A percentile compares a stretch with the other conserved stretches of the same genome.
Evolutionary conservation across 2,113 vertebrate genomes (phyloP).

Genomic region (Saccopteryx leptura): DNA sequence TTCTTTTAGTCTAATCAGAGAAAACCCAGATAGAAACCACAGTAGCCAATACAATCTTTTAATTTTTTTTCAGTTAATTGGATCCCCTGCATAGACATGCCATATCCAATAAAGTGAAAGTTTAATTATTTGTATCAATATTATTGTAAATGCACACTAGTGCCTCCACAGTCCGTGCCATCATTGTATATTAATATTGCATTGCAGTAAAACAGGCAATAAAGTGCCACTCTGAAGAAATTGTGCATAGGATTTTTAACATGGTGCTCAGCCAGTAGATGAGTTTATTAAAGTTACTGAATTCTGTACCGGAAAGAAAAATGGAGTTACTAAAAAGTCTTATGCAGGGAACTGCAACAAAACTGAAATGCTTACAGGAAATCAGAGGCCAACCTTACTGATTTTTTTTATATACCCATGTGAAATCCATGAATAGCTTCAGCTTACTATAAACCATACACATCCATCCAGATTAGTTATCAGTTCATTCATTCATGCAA

Average conservation of each 20-base stretch:
- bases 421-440: slow-evolving; percentile 53
- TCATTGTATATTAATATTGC: slow-evolving; percentile 83
- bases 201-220: slow-evolving; percentile 83
- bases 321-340: slow-evolving; percentile 80
- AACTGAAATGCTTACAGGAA: slow-evolving; percentile 74
- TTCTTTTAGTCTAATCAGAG: slow-evolving; percentile 72
- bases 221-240: slow-evolving; percentile 80
- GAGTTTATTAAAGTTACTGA: slow-evolving; percentile 84
- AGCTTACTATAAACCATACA: slow-evolving; percentile 56
- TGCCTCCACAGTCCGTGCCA: slow-evolving; percentile 68
- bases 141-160: slow-evolving; percentile 78
- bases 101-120: slow-evolving; percentile 78
- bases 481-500: slow-evolving; percentile 61
- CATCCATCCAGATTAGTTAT: slow-evolving; percentile 32
- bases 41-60: not conserved
- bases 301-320: slow-evolving; percentile 83
- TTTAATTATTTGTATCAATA: slow-evolving; percentile 87
- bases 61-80: slow-evolving; percentile 75
- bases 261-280: slow-evolving; percentile 56
- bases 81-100: slow-evolving; percentile 46
- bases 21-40: slow-evolving; percentile 62
- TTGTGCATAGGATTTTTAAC: slow-evolving; percentile 79
- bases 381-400: slow-evolving; percentile 33
- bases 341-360: slow-evolving; percentile 74
- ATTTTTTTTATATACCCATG: slow-evolving; percentile 27